Base-by-base conservation (phyloP, 1,140 invertebrate species). In the Drosophila ambigua region DNA sequence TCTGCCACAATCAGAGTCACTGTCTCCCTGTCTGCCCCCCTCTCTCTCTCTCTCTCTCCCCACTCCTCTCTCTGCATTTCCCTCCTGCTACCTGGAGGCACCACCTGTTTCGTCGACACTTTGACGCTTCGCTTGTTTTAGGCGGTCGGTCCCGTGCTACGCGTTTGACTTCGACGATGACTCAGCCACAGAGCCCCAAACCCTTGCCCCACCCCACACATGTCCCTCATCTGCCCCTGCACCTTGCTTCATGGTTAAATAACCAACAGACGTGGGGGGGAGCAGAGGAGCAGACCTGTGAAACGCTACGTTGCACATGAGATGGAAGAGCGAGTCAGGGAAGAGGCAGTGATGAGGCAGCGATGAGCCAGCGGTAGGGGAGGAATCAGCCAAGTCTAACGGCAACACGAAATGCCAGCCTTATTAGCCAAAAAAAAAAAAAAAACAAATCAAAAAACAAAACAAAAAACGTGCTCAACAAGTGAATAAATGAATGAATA, bases 81-180 rank as follows among this genome's bases (percentile, higher is more conserved):
- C 51, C 24, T 49, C 31, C 52, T 57, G 53, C 53, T 57, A 26
- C 20, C 6, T 23, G 43, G 16, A 16, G 16, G 51, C 54, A 43
- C 59, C 72, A 65, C 77, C 75, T 79, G 77, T 87, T 39, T 84
- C 82, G 81, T 85, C 81, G 81, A 85, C 81, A 87, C 81, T 85
- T 85, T 85, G 78, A 87, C 78, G 81, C 82, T 65, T 87, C 69
- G 82, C 54, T 87, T 74, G 50, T 44, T 60, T 85, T 85, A 77
- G 68, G 81, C 81, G 83, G 65, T 35, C 61, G 69, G 41, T 48
- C 61, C 57, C 64, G 58, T 75, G 61, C 73, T 60, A 41, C 55
- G 41, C 63, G 74, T 53, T 64, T 69, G 50, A 63, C 50, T 72
- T 64, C 24, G 41, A 11, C 26, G 71, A 54, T 61, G 69, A 74